Base-by-base conservation (phyloP, 2,113 vertebrate species). In the Clarias gariepinus region DNA sequence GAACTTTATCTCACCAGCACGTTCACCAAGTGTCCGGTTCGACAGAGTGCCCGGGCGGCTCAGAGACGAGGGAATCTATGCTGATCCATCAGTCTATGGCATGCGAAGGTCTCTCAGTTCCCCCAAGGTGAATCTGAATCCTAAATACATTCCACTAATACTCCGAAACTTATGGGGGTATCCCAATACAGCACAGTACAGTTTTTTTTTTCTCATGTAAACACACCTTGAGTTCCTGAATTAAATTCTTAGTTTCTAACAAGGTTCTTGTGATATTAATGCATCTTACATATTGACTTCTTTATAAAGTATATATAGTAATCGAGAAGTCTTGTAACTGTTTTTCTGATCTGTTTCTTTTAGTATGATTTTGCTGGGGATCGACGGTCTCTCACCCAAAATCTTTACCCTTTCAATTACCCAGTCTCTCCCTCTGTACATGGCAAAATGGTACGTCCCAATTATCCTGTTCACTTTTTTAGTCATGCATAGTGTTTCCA, bases 331-430 rank as follows among this genome's bases (percentile, higher is more conserved):
- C 41, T 21, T 76, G 19, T 28, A 64, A 1, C 18, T 66, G 28
- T 68, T 73, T n/a, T 68, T 71, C 91, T 95, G 91, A 71, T 79
- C 76, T 87, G 64, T 63, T 84, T 83, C 64, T 93, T 91, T 93
- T 90, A 99, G 97, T 98, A 98, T 84, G 97, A 98, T 92, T 98
- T 96, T 87, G 93, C 97, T 92, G 96, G 97, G 8, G 96, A 98
- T 92, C 95, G 98, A 87, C 94, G 96, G 88, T 98, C 97, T 2
- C 69, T 96, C 88, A 96, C 94, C 1, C 94, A 95, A 30, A 97
- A 96, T 91, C 85, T 97, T 92, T 97, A 96, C 87, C 95, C 96
- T 0, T 96, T 95, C 95, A 97, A 95, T 94, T 98, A 97, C 94
- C 96, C 97, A 0, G 95, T 94, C 25, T 98, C 98, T 84, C 98